Evolutionary conservation across 1,140 invertebrate genomes (phyloP), one percentile per base, ranked within the genome.

Genomic region (Macrobrachium nipponense): DNA sequence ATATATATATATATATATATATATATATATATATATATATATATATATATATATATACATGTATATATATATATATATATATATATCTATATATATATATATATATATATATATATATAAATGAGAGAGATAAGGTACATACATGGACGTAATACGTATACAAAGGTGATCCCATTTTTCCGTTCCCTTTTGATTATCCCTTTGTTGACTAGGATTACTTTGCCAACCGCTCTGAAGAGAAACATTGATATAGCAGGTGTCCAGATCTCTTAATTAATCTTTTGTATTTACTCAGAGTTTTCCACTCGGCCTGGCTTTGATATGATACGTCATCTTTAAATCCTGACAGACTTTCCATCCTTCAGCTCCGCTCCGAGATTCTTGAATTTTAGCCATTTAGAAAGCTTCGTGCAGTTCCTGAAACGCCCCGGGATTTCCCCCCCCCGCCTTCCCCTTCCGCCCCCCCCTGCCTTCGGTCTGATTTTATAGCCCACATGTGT

Each of bases 1-100:
- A 68, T 68, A 20, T 20, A 68, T 20, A n/a, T 68, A 68, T 20
- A 68, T 68, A 20, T 68, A n/a, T 68, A 20, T 68, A 68, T 27
- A 20, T 20, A 68, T n/a, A 5, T 68, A 5, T 68, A 7, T 20
- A 6, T 68, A 6, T 68, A 5, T 68, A 6, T 68, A 5, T 68
- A 7, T 68, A 7, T 10, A 7, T 20, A 68, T 20, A 7, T n/a
- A 0, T 68, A 27, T 20, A 8, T 7, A 5, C 15, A 0, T 20
- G 6, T 7, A 8, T 68, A 20, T 27, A 8, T 68, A 27, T 20
- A 11, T 6, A 68, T 68, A 8, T 68, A 68, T 68, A 8, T 68
- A 68, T 68, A 0, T 68, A 20, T 20, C 23, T 66, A 66, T 66
- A 66, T 66, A 66, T 20, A 5, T 20, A 68, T 68, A 68, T 20